These are phyloP conservation scores for Pogoniulus pusillus DNA, from an alignment of 2,797 vertebrate genomes.

Conservation along the genomic window DNA sequence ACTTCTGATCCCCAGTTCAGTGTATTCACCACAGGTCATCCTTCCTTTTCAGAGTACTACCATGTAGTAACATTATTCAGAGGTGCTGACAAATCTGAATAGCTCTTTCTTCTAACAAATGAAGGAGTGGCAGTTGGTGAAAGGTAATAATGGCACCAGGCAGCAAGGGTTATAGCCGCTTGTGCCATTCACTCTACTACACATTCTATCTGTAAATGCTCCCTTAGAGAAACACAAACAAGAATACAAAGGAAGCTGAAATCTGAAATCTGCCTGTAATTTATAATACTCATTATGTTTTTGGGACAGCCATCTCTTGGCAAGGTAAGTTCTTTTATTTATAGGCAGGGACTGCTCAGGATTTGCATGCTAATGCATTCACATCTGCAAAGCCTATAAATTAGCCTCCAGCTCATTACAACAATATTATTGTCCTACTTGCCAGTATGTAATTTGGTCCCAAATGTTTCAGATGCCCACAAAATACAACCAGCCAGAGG, in stretches of 20 bases:
- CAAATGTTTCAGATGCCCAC: conserved; percentile 37
- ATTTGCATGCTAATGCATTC: conserved; percentile 47
- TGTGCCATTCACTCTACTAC: neutral
- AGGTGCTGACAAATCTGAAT: neutral
- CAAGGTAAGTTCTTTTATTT: conserved; percentile 58
- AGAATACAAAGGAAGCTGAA: conserved; percentile 21
- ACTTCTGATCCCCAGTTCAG: neutral
- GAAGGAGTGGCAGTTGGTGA: conserved; percentile 15
- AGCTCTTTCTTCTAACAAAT: conserved; percentile 8
- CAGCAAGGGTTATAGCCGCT: neutral
- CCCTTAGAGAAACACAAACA: neutral
- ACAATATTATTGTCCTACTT: conserved; percentile 38
- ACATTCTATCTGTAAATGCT: conserved; percentile 6
- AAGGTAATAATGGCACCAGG: neutral
- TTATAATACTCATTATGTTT: conserved; percentile 37
- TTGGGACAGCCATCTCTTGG: conserved; percentile 22
- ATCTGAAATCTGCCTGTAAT: conserved; percentile 25
- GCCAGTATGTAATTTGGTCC: conserved; percentile 6
- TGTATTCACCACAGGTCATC: neutral
- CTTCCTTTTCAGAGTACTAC: neutral
- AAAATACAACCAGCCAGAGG: conserved; percentile 26
- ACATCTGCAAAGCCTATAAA: conserved; percentile 61
- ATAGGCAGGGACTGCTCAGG: conserved; percentile 8
- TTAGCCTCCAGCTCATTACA: conserved; percentile 35
- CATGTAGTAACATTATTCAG: neutral